Base-by-base conservation (phyloP, 2,888 invertebrate species). In the Drosophila melanocephala region DNA sequence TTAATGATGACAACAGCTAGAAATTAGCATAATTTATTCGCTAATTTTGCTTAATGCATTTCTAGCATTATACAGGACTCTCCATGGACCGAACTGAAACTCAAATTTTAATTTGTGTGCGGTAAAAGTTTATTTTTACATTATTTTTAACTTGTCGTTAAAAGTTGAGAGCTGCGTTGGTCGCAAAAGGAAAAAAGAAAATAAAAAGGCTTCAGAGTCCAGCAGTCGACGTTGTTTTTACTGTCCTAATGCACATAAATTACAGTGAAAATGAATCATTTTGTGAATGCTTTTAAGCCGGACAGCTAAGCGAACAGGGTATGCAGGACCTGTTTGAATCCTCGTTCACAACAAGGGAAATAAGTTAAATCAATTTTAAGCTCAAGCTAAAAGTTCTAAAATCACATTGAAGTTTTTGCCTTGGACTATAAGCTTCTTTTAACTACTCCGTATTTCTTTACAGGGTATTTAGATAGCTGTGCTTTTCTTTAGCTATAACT, bases 1-100 rank as follows among this genome's bases (percentile, higher is more conserved):
- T 37, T 68, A 71, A 80, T 80, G 57, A 50, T 37, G 37, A 30
- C 47, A 30, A 52, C 50, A 16, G 26, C 51, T 22, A 22, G 16
- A 50, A 67, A 79, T 84, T 79, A 77, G 30, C 84, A 87, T 84
- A 79, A 84, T 65, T 57, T 64, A 68, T 63, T 37, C 12, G 35
- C 22, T 33, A 44, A 74, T 59, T 75, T 68, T 51, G 50, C 30
- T 57, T 64, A 70, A 77, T 77, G 59, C 55, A 77, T 47, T 65
- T 56, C 14, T 33, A 30, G 28, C 70, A 56, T 37, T 62, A 44
- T 28, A 42, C 39, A 35, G 19, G 47, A 52, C 26, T 42, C 28
- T 26, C 6, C 16, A 51, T 22, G 28, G 52, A 39, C 19, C 26
- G 0, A 56, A 63, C 64, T 60, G 35, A 4, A 64, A 62, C 59